Percentiles rank a stretch among this genome's conserved stretches.
Evolutionary conservation across 2,797 vertebrate genomes (phyloP).

Genomic region (Limosa lapponica): DNA sequence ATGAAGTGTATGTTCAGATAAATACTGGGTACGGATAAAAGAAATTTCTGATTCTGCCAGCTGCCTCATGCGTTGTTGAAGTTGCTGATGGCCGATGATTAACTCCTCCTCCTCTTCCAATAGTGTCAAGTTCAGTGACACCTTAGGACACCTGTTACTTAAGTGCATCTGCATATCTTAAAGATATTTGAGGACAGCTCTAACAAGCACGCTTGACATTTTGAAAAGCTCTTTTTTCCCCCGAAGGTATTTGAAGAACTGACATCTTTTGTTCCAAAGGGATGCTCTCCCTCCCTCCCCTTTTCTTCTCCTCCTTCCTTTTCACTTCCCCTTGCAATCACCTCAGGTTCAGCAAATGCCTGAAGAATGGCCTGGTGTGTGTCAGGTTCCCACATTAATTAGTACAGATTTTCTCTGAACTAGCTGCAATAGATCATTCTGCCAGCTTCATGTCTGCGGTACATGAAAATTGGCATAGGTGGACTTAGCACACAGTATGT

Average conservation of each 20-base stretch:
- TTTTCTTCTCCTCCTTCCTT: slow-evolving; percentile 38
- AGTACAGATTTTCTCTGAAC: slow-evolving; percentile 52
- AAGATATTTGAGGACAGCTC: slow-evolving; percentile 7
- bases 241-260: not conserved
- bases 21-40: not conserved
- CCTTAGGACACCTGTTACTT: not conserved
- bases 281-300: slow-evolving; percentile 22
- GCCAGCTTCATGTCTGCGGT: not conserved
- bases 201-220: slow-evolving; percentile 17
- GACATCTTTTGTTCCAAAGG: slow-evolving; percentile 35
- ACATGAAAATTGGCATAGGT: slow-evolving; percentile 19
- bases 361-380: slow-evolving; percentile 29
- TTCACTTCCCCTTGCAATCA: slow-evolving; percentile 19
- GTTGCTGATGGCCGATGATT: not conserved
- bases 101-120: not conserved
- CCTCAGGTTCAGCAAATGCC: slow-evolving; percentile 40
- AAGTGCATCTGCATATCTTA: slow-evolving; percentile 20
- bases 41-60: not conserved
- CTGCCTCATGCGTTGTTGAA: not conserved
- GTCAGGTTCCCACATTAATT: slow-evolving; percentile 63
- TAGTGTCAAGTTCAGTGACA: not conserved
- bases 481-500: not conserved
- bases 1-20: not conserved
- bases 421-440: slow-evolving; percentile 47
- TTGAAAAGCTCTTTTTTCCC: slow-evolving; percentile 15